These are phyloP conservation scores for Lepidocolaptes lacrymiger DNA, from an alignment of 2,797 vertebrate genomes.

Conservation along the genomic window DNA sequence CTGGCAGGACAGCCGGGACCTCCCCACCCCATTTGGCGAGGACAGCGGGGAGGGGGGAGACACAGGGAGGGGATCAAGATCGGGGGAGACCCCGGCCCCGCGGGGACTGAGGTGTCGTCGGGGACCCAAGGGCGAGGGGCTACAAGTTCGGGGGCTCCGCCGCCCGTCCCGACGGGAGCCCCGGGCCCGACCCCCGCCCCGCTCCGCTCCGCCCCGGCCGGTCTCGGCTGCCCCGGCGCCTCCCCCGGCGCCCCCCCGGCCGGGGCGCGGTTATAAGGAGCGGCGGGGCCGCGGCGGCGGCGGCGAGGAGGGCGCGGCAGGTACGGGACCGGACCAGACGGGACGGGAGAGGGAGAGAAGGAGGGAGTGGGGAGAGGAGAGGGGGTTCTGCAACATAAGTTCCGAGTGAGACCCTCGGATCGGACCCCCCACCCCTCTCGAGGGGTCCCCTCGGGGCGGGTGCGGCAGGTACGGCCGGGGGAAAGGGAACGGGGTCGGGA, in stretches of 20 bases:
- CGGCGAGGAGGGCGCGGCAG: neutral
- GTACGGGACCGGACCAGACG: neutral
- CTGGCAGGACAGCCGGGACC: neutral
- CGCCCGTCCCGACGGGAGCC: neutral
- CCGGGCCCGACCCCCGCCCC: neutral
- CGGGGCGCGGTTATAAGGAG: conserved; percentile 29
- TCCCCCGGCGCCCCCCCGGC: neutral
- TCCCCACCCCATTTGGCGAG: neutral
- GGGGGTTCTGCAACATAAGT: no score
- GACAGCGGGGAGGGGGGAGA: no score
- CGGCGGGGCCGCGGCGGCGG: neutral
- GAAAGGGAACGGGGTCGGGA: neutral
- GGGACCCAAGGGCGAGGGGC: accelerated
- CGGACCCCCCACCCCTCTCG: accelerated
- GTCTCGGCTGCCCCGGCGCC: neutral
- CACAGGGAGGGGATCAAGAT: neutral
- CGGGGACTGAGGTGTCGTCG: no score
- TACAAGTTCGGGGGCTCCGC: no score
- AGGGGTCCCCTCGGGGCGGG: neutral
- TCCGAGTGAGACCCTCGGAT: neutral
- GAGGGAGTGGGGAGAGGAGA: neutral
- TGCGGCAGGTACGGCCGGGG: neutral
- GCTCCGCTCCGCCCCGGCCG: neutral
- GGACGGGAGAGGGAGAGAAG: neutral
- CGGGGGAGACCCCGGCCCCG: neutral